Evolutionary conservation across 2,888 invertebrate species (phyloP), one percentile per base, ranked within the genome.

Genomic region (Dromius quadrimaculatus): DNA sequence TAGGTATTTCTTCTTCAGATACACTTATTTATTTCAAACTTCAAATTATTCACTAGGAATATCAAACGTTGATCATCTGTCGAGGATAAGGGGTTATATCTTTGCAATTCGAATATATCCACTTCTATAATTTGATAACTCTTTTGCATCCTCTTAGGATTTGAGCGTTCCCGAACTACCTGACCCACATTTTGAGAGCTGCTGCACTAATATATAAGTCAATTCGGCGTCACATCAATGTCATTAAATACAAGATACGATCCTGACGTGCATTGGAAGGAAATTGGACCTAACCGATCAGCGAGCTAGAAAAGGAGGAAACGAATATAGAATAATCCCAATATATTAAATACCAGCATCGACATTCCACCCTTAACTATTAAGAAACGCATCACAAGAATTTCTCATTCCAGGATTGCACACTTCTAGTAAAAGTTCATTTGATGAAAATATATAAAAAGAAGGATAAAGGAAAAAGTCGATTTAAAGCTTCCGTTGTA

Each of bases 311-410:
- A 59, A 36, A 32, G 59, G 19, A 59, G 15, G 22, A 59, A 36
- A 4, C 59, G 36, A 59, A 38, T 38, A 38, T 2, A 20, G 19
- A 59, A 59, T 59, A 36, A 34, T 34, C 9, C 36, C 59, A 11
- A 59, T 36, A 54, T 54, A 59, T 59, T 59, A 59, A 59, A 59
- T 59, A 38, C 59, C 59, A 59, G 59, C 57, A 45, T 47, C 47
- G 20, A 20, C 34, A 34, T 59, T 36, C 38, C 59, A 19, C 6
- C 8, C 19, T 15, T 19, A 17, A 36, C 20, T 59, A 59, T 59
- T 59, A 59, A 23, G 50, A 54, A 54, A 15, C 32, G 8, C 50
- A 54, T 54, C 23, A 6, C 28, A 13, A 54, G 50, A 54, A 54
- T 54, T 54, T 54, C 28, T 54, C 50, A 54, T 54, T 54, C 28